Percentiles rank a stretch among this genome's conserved stretches.
Evolutionary conservation across 2,797 vertebrate species (phyloP).

Genomic region (Centroberyx gerrardi): DNA sequence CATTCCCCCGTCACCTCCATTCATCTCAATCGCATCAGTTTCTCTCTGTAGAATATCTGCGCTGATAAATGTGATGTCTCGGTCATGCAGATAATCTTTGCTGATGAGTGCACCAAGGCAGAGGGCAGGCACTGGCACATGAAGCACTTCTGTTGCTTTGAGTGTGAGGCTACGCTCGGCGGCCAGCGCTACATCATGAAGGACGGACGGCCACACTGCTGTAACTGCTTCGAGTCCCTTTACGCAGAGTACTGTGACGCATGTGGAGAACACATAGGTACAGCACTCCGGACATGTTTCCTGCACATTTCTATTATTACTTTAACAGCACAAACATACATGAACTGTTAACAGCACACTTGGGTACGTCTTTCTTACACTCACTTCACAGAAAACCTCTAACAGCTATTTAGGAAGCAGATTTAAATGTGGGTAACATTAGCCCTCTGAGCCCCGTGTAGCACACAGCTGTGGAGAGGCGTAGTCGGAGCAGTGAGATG

Average conservation of each 20-base stretch:
- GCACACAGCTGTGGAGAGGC: constrained; percentile 75
- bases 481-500: constrained; percentile 68
- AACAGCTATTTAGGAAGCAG: constrained; percentile 44
- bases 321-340: constrained; percentile 14
- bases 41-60: constrained; percentile 11
- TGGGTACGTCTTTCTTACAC: constrained; percentile 36
- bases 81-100: constrained; percentile 94
- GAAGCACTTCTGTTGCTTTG: constrained; percentile 98
- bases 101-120: constrained; percentile 97
- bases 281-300: constrained; percentile 20
- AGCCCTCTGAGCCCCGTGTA: constrained; percentile 46
- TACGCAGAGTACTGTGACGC: constrained; percentile 98
- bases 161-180: constrained; percentile 95
- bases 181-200: constrained; percentile 99
- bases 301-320: neutral
- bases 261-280: constrained; percentile 98
- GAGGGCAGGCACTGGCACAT: constrained; percentile 99
- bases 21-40: neutral
- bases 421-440: constrained; percentile 54
- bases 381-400: constrained; percentile 38
- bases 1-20: constrained; percentile 1
- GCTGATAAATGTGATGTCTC: constrained; percentile 52
- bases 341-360: constrained; percentile 44
- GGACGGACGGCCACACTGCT: constrained; percentile 97
- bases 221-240: constrained; percentile 97